Percentiles rank a stretch among this genome's conserved stretches.
These are phyloP conservation scores for Cataglyphis cursor DNA, from an alignment of 2,888 invertebrate genomes.

Conservation along the genomic window DNA sequence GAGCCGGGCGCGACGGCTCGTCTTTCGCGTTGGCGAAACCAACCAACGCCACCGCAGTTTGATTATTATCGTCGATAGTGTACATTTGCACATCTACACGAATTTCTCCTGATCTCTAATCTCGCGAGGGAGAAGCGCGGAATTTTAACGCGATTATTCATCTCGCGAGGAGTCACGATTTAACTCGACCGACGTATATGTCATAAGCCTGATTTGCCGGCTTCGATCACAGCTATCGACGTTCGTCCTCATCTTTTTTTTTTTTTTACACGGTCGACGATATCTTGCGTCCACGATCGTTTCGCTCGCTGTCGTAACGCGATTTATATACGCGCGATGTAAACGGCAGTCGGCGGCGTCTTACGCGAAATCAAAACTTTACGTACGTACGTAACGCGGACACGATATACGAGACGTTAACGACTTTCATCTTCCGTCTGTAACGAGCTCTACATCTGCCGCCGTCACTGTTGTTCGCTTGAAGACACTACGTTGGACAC, in stretches of 20 bases:
- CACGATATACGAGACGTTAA: conserved; percentile 53
- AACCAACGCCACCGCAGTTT: conserved; percentile 34
- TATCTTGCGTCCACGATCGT: background rate
- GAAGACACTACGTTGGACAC: background rate
- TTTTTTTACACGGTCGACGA: background rate
- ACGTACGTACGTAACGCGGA: conserved; percentile 22
- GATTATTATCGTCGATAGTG: conserved; percentile 63
- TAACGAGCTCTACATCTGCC: conserved; percentile 50
- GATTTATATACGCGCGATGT: conserved; percentile 51
- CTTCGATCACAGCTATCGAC: background rate
- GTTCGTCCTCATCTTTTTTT: background rate
- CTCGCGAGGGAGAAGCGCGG: background rate
- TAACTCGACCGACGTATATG: background rate
- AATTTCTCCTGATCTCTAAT: background rate
- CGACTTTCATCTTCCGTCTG: conserved; percentile 54
- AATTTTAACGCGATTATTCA: conserved; percentile 17
- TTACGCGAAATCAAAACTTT: conserved; percentile 45
- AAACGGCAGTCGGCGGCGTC: conserved; percentile 24
- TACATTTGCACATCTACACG: background rate
- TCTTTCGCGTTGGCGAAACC: conserved; percentile 61
- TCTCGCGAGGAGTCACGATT: background rate
- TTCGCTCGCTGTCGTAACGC: conserved; percentile 1
- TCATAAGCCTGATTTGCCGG: background rate
- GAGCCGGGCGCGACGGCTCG: conserved; percentile 27
- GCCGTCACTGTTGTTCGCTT: conserved; percentile 25